Evolutionary conservation across 2,888 invertebrate species (phyloP).

Genomic region (Nipponacmea schrenckii): DNA sequence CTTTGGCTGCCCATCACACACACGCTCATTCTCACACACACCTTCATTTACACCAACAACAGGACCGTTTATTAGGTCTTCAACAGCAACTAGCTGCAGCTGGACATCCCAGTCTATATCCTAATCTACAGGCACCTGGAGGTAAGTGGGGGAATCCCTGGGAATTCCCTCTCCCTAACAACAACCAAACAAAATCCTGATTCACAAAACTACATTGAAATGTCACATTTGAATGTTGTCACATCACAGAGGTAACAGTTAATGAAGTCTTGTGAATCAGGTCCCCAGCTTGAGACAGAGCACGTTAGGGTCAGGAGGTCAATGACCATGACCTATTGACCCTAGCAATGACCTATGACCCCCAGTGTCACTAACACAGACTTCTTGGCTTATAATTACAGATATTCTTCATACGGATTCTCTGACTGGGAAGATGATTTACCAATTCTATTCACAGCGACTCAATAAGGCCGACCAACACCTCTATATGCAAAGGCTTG

Average conservation of each 20-base stretch:
- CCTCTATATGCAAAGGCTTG: slow-evolving; percentile 58
- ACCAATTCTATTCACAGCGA: slow-evolving; percentile 61
- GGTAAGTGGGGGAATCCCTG: background rate
- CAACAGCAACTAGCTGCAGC: slow-evolving; percentile 30
- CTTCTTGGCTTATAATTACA: slow-evolving; percentile 38
- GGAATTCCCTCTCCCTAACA: background rate
- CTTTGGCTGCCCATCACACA: slow-evolving; percentile 82
- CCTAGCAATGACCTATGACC: background rate
- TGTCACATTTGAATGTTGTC: too few species aligned
- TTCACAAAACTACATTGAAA: too few species aligned
- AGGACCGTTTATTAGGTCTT: slow-evolving; percentile 33
- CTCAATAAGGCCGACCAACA: slow-evolving; percentile 55
- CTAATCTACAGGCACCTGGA: slow-evolving; percentile 13
- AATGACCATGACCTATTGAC: too few species aligned
- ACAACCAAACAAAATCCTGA: too few species aligned
- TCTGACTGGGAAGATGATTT: slow-evolving; percentile 60
- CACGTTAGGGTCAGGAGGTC: too few species aligned
- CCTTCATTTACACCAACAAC: slow-evolving; percentile 75
- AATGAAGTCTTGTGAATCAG: too few species aligned
- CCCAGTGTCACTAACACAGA: background rate
- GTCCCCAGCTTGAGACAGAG: too few species aligned
- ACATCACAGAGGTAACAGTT: too few species aligned
- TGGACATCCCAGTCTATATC: slow-evolving; percentile 25
- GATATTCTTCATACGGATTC: slow-evolving; percentile 58
- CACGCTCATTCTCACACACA: slow-evolving; percentile 92